Evolutionary conservation across 2,113 vertebrate species (phyloP).

Genomic region (Typhlomys cinereus): DNA sequence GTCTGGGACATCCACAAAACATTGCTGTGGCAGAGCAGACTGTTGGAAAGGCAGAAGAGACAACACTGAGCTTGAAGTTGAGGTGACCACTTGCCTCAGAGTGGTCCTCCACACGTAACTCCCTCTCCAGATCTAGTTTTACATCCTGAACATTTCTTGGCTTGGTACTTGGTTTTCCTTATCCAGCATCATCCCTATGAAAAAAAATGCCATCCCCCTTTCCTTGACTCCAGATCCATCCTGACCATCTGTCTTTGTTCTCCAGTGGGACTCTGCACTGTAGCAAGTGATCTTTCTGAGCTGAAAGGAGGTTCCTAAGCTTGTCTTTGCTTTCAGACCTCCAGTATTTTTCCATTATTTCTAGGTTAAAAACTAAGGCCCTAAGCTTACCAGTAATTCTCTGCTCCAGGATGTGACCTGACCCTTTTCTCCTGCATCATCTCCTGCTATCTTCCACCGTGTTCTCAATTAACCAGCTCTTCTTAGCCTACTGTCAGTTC

Average conservation of each 20-base stretch:
- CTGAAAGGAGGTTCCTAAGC: background rate
- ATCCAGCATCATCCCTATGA: background rate
- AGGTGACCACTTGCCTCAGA: background rate
- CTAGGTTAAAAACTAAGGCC: constrained; percentile 20
- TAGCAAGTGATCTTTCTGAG: background rate
- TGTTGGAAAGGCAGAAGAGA: background rate
- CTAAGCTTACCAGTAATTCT: background rate
- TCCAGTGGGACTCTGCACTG: background rate
- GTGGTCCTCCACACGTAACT: background rate
- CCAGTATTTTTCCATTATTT: background rate
- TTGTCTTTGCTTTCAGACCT: background rate
- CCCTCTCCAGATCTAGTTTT: background rate
- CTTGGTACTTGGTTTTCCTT: background rate
- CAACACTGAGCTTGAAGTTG: background rate
- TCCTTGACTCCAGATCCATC: background rate
- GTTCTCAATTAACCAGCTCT: background rate
- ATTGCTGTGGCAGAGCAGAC: background rate
- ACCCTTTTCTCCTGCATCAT: background rate
- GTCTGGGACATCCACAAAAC: background rate
- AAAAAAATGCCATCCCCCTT: background rate
- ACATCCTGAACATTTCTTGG: background rate
- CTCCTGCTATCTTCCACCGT: background rate
- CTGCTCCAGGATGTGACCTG: background rate
- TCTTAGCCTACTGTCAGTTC: background rate
- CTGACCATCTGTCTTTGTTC: background rate